Evolutionary conservation across 1,140 invertebrate species (phyloP).

Genomic region (Listronotus bonariensis): DNA sequence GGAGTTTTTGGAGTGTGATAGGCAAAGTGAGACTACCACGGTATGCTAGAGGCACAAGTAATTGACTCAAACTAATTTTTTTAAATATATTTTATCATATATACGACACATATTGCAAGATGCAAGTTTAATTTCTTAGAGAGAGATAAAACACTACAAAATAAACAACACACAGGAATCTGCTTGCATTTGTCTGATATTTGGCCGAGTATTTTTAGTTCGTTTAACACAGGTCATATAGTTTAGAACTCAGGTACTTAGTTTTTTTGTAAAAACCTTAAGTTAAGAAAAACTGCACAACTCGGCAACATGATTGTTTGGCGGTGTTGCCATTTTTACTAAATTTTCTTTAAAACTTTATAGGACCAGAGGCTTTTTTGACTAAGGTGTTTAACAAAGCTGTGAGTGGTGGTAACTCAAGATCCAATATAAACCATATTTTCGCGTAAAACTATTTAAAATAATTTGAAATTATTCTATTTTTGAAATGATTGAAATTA

Average conservation of each 20-base stretch:
- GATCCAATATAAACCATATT: no score
- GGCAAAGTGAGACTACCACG: slow-evolving; percentile 53
- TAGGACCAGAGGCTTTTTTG: no score
- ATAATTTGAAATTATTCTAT: no score
- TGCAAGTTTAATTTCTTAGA: slow-evolving; percentile 42
- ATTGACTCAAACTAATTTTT: slow-evolving; percentile 57
- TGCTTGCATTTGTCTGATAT: slow-evolving; percentile 34
- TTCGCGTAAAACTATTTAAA: no score
- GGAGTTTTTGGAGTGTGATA: slow-evolving; percentile 48
- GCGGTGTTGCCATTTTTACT: neutral
- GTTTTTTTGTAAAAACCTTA: neutral
- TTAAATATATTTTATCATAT: slow-evolving; percentile 35
- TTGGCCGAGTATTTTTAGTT: slow-evolving; percentile 35
- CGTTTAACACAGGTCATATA: no score
- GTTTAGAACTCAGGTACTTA: neutral
- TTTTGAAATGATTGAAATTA: no score
- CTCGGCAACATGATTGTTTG: neutral
- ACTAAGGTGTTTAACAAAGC: no score
- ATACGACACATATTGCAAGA: slow-evolving; percentile 54
- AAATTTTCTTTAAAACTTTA: slow-evolving; percentile 1
- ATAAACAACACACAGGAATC: slow-evolving; percentile 50
- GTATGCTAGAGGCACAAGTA: slow-evolving; percentile 56
- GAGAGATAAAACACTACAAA: slow-evolving; percentile 46
- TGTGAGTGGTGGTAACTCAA: no score
- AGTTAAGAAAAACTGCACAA: no score